Conservation (phyloP, 2,113 vertebrate species). For the Ranitomeya variabilis region DNA sequence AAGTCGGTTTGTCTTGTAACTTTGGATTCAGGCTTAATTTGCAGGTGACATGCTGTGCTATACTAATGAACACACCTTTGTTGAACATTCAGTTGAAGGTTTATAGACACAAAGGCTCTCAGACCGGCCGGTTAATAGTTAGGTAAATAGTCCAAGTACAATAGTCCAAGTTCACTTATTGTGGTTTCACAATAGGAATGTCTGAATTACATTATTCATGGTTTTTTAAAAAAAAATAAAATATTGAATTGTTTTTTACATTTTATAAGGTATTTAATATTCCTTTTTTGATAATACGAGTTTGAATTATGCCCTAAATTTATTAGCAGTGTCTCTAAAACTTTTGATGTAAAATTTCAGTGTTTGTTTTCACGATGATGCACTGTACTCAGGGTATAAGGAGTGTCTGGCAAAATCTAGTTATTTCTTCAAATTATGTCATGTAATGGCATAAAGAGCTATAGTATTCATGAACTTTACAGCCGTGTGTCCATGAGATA, state of each 20-base stretch:
- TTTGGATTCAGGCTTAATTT: background rate
- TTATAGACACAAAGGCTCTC: background rate
- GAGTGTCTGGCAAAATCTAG: background rate
- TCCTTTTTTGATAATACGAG: no score
- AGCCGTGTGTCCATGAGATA: no score
- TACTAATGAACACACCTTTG: constrained; percentile 44
- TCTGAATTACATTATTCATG: background rate
- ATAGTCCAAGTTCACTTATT: background rate
- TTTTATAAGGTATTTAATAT: no score
- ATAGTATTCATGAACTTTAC: no score
- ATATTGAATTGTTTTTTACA: no score
- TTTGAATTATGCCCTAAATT: background rate
- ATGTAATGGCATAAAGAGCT: no score
- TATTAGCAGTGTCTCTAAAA: background rate
- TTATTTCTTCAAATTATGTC: background rate
- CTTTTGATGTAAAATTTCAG: background rate
- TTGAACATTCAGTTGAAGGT: constrained; percentile 14
- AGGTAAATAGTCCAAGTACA: background rate
- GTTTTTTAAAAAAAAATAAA: no score
- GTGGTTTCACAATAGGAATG: background rate
- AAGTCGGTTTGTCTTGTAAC: background rate
- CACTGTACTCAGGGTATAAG: background rate
- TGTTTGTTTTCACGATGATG: background rate
- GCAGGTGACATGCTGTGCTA: background rate
- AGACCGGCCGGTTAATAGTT: background rate